phyloP scores from a whole-genome alignment of 1,140 invertebrate species.

The Conus ventricosus region DNA sequence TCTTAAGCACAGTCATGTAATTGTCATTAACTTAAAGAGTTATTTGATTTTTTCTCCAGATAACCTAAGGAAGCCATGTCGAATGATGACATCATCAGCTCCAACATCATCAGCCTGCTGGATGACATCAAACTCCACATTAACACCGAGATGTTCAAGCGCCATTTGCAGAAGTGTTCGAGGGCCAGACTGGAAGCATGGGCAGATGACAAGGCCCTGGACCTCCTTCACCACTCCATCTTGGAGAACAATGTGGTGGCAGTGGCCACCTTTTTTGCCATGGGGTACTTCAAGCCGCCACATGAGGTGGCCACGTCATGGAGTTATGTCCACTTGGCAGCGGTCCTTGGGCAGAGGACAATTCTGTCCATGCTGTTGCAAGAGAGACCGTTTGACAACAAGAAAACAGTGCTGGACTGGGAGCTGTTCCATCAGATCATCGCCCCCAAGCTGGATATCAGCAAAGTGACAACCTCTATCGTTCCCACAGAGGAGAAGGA shows the following conservation, averaged over 20 bases:
- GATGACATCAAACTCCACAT: conserved; percentile 32
- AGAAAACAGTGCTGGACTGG: conserved; percentile 42
- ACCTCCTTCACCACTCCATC: conserved; percentile 65
- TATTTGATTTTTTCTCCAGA: neutral
- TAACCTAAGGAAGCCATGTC: neutral
- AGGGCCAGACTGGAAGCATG: conserved; percentile 38
- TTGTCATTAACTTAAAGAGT: too few species aligned
- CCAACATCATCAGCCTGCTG: conserved; percentile 26
- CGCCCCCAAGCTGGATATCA: conserved; percentile 33
- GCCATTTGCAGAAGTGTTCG: conserved; percentile 51
- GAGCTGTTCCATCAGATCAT: conserved; percentile 20
- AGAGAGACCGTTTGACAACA: conserved; percentile 59
- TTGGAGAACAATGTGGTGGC: conserved; percentile 62
- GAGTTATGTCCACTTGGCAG: conserved; percentile 62
- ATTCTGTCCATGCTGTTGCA: conserved; percentile 61
- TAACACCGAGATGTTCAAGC: neutral
- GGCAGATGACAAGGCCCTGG: conserved; percentile 52
- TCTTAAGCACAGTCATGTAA: too few species aligned
- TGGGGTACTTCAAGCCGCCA: conserved; percentile 64
- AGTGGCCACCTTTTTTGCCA: conserved; percentile 54
- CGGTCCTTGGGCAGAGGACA: conserved; percentile 54
- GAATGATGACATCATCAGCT: neutral
- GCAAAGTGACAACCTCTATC: neutral
- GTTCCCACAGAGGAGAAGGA: conserved; percentile 14
- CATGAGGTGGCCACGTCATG: conserved; percentile 52